Evolutionary conservation across 2,113 vertebrate species (phyloP), one percentile per base, ranked within the genome.

Genomic region (Miniopterus natalensis): DNA sequence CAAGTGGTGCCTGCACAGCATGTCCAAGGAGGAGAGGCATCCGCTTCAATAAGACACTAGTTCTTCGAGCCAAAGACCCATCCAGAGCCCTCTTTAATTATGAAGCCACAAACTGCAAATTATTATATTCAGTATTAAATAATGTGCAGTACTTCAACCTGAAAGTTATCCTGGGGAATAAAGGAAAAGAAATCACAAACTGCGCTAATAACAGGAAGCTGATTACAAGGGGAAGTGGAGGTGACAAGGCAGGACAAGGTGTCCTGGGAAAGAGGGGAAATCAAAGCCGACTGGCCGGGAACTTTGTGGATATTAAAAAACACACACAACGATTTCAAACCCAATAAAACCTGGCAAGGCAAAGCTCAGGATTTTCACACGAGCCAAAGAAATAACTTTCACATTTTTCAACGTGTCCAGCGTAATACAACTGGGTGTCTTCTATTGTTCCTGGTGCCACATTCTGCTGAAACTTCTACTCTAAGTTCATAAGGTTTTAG

Each of bases 201-300:
- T 70, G 70, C 88, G 94, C 92, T 94, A 14, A 88, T 78, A 94
- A 89, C 94, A 97, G 98, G 98, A 98, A 98, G 94, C 70, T 66
- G 98, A 92, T 81, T 97, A 84, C 84, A 40, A 12, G 66, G 25
- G 8, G 57, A 27, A 7, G 36, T 15, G 92, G 95, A 90, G 73
- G 89, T 59, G 36, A 36, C 81, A 25, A 45, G 81, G 84, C 36
- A 3, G 74, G 90, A 92, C 90, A 97, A 97, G 98, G 97, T 96
- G 96, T 96, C 96, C 96, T 66, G 55, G 0, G 66, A 96, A 93
- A 92, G 78, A 63, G 92, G 66, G 27, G 73, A 55, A 87, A 84
- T 84, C 96, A 93, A 89, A 95, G 84, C 89, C 88, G 94, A 94
- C 78, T 68, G 55, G 96, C 91, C 81, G 94, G 66, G 85, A 85